Base-by-base conservation (phyloP, 2,888 invertebrate genomes). In the Campoplex capitator region DNA sequence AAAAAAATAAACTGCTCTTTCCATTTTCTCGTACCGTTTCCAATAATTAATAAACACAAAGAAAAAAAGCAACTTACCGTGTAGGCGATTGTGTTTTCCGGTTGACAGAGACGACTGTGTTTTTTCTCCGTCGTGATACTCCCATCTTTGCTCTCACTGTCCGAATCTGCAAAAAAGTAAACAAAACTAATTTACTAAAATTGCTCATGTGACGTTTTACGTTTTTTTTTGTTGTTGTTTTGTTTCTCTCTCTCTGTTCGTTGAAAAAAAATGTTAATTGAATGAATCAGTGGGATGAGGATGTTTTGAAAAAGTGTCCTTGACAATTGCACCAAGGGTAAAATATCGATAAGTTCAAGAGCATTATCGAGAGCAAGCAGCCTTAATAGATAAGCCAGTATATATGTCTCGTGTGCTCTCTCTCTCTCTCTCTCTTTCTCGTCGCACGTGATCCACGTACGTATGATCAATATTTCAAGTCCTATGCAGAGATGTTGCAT, bases 41-140 rank as follows among this genome's bases (percentile, higher is more conserved):
- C 9, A 23, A 18, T 23, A 6, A 51, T 42, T 9, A 45, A 23
- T 16, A 65, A 67, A 38, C 35, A 42, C n/a, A n/a, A 8, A 1
- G 1, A 18, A 58, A 13, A 73, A 16, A 51, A 23, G 23, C 23
- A 45, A 71, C 96, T 96, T 94, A 97, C 98, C 95, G 96, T 97
- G 93, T 97, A 97, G 90, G 96, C 96, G 95, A 96, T 96, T 91
- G 98, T 98, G 95, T 97, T 97, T 92, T 97, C 96, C 62, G 97
- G 97, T 83, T 97, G 96, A 86, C 96, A 93, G 68, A 93, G 90
- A 80, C 94, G 94, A 85, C 95, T 95, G 87, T 96, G 96, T 93
- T 96, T 95, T 93, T 96, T 96, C 94, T 96, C 94, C 87, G 94
- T 94, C 48, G 92, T 84, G 67, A 92, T 90, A 73, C 94, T 93